phyloP scores from a whole-genome alignment of 2,113 vertebrate genomes.

The Archilochus colubris region DNA sequence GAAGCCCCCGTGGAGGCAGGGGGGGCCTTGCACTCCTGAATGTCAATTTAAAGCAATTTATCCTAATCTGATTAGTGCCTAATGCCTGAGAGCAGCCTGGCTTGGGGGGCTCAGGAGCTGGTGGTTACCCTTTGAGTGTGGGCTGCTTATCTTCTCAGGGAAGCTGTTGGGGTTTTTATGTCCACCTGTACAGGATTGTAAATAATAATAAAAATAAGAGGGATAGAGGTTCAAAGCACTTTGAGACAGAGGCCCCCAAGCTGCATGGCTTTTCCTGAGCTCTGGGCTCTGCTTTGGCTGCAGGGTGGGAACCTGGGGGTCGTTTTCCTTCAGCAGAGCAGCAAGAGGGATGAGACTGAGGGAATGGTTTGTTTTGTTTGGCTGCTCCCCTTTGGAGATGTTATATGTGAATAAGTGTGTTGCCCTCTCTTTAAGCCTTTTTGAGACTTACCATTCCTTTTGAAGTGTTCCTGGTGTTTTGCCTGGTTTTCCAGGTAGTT shows the following conservation, averaged over 20 bases:
- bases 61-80: constrained; percentile 75
- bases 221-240: neutral
- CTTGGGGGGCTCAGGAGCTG: constrained; percentile 1
- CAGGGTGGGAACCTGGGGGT: neutral
- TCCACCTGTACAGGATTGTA: neutral
- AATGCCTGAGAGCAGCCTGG: constrained; percentile 40
- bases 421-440: neutral
- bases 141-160: neutral
- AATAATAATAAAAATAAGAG: neutral
- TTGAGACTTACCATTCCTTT: neutral
- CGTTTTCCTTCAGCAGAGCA: neutral
- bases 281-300: neutral
- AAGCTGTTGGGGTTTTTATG: neutral
- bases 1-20: neutral
- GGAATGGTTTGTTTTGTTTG: neutral
- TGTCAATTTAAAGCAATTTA: constrained; percentile 71
- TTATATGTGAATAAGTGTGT: neutral
- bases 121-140: neutral
- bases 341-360: neutral
- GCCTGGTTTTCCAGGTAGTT: neutral
- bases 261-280: neutral
- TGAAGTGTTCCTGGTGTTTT: neutral
- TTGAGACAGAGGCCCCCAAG: neutral
- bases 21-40: constrained; percentile 21
- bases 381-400: neutral